Conservation (phyloP, 2,113 vertebrate species). For the Myrmecobius fasciatus region DNA sequence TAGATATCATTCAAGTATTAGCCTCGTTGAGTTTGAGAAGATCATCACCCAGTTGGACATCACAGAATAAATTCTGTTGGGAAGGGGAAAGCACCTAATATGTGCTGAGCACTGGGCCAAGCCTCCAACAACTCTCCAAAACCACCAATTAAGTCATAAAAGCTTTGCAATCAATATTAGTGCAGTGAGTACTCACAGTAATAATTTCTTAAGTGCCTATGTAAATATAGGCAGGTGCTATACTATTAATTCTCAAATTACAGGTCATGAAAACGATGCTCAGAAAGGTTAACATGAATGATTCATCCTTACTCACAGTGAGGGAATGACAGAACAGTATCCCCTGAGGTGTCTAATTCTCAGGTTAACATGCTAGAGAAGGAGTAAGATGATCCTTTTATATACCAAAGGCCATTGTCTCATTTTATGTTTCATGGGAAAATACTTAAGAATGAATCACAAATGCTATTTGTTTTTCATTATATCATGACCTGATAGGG, state of each 20-base stretch:
- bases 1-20: background rate
- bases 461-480: conserved; percentile 20
- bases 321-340: background rate
- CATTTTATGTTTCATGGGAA: conserved; percentile 35
- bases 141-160: background rate
- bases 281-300: background rate
- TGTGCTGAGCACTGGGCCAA: fast-evolving
- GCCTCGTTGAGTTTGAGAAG: background rate
- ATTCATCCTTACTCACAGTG: background rate
- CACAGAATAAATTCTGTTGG: background rate
- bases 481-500: background rate
- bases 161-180: background rate
- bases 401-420: background rate
- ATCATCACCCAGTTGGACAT: background rate
- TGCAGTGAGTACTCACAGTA: background rate
- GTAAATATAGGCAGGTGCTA: background rate
- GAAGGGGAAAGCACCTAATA: background rate
- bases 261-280: background rate
- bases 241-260: background rate
- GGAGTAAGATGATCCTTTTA: background rate
- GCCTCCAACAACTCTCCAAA: background rate
- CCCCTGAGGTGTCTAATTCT: background rate
- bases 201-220: background rate
- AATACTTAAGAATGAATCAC: conserved; percentile 26
- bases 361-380: conserved; percentile 1